Percentiles rank a stretch among this genome's conserved stretches.
Conservation (phyloP, 2,797 vertebrate species). For the Acipenser oxyrinchus region DNA sequence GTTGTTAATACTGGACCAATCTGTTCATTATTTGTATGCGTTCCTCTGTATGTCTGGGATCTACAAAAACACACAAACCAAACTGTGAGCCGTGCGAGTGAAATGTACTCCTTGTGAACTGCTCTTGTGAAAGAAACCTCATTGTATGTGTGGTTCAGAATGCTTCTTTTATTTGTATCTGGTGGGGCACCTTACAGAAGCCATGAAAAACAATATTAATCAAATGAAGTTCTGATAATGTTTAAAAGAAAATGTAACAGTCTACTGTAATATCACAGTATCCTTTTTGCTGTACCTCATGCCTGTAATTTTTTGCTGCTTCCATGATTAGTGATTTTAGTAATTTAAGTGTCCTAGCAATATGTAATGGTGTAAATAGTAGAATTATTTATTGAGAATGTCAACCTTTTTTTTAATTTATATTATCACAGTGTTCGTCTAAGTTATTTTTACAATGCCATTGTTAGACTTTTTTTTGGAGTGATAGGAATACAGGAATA, state of each 20-base stretch:
- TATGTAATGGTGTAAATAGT: conserved; percentile 98
- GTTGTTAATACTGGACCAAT: conserved; percentile 2
- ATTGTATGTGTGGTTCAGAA: conserved; percentile 63
- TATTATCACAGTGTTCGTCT: conserved; percentile 95
- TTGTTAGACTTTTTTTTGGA: conserved; percentile 66
- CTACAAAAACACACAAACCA: conserved; percentile 50
- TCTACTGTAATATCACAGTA: conserved; percentile 75
- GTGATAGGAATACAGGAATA: conserved; percentile 59
- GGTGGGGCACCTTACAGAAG: conserved; percentile 57
- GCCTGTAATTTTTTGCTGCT: conserved; percentile 94
- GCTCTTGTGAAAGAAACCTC: conserved; percentile 45
- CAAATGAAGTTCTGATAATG: conserved; percentile 59
- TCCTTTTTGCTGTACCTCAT: conserved; percentile 92
- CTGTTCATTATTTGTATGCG: neutral
- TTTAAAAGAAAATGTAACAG: conserved; percentile 57
- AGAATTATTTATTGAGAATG: conserved; percentile 99
- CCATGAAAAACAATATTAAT: conserved; percentile 52
- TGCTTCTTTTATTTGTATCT: conserved; percentile 59
- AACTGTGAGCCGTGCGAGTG: conserved; percentile 71
- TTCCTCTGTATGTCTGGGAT: neutral
- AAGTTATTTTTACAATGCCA: conserved; percentile 96
- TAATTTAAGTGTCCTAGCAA: conserved; percentile 90
- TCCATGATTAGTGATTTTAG: conserved; percentile 74
- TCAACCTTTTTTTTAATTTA: conserved; percentile 99
- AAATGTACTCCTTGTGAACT: conserved; percentile 63